Conservation (phyloP, 2,888 invertebrate species). For the Trisateles emortualis region DNA sequence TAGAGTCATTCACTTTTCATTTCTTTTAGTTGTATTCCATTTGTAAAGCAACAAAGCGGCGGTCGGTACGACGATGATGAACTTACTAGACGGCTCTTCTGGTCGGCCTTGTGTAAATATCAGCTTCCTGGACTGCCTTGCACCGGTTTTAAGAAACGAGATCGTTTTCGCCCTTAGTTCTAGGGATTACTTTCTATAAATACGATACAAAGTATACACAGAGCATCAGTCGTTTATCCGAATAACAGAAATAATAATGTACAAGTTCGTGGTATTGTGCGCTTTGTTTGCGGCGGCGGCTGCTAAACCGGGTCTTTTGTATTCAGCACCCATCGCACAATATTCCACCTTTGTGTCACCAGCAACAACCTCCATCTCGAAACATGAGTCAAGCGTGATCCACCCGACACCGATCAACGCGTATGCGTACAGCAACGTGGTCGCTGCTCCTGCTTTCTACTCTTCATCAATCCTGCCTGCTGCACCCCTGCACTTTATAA, state of each 20-base stretch:
- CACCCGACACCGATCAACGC: conserved; percentile 70
- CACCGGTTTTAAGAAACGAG: conserved; percentile 75
- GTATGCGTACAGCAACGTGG: conserved; percentile 46
- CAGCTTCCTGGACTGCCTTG: conserved; percentile 77
- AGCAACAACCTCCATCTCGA: conserved; percentile 67
- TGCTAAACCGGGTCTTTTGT: conserved; percentile 68
- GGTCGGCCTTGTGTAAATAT: conserved; percentile 75
- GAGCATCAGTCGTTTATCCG: conserved; percentile 75
- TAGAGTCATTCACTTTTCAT: conserved; percentile 18
- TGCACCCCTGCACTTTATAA: conserved; percentile 61
- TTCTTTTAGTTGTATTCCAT: conserved; percentile 34
- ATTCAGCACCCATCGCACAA: conserved; percentile 43
- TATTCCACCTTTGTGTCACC: conserved; percentile 61
- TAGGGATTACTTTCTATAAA: conserved; percentile 74
- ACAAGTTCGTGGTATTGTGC: conserved; percentile 87
- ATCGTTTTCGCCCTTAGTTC: conserved; percentile 75
- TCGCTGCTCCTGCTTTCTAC: not conserved
- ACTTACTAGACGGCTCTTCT: conserved; percentile 59
- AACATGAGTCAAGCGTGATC: conserved; percentile 77
- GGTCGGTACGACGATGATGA: conserved; percentile 58
- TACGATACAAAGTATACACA: conserved; percentile 54
- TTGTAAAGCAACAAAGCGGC: conserved; percentile 45
- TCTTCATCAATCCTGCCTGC: conserved; percentile 39
- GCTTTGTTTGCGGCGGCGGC: conserved; percentile 86
- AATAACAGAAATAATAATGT: conserved; percentile 83